Evolutionary conservation across 2,888 invertebrate species (phyloP), one percentile per base, ranked within the genome.

Genomic region (Agrochola lychnidis): DNA sequence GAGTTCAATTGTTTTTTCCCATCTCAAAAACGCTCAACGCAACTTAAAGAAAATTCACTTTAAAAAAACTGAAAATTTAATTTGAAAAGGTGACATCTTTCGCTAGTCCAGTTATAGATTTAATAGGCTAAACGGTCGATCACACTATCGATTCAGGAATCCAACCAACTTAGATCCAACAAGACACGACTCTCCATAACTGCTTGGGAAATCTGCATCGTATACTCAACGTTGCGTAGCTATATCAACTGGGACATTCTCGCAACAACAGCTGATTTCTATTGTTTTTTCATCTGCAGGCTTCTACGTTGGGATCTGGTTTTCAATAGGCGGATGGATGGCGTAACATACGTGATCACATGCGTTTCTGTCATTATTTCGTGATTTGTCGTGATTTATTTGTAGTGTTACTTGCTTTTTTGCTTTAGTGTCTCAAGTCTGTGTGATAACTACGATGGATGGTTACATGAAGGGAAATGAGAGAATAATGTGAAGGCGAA

Each of bases 241-340:
- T 59, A 6, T 63, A 67, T 19, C 71, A 78, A 82, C 42, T 76
- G 53, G 79, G 68, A 73, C 75, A 70, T 22, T 85, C 71, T 68
- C 63, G 86, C 77, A 87, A 86, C 61, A 74, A 87, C 66, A 74
- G 56, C 74, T 73, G 81, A 85, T 79, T 79, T 83, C 83, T 73
- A 87, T 87, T 87, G 87, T 87, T 83, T 87, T 86, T 85, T 75
- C 78, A 85, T 83, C 75, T 81, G 68, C 42, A 61, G 56, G 22
- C 64, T 56, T 40, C 62, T 36, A 63, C 64, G 76, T 83, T 84
- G 78, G 51, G 74, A 86, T 78, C 78, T 75, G 71, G 73, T 81
- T 87, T 73, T 79, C 78, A 84, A 84, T 71, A 74, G 78, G 75
- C 75, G 77, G 74, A 79, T 78, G 76, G 19, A 62, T 86, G 82